Base-by-base conservation (phyloP, 2,113 vertebrate species). In the Tyto alba region DNA sequence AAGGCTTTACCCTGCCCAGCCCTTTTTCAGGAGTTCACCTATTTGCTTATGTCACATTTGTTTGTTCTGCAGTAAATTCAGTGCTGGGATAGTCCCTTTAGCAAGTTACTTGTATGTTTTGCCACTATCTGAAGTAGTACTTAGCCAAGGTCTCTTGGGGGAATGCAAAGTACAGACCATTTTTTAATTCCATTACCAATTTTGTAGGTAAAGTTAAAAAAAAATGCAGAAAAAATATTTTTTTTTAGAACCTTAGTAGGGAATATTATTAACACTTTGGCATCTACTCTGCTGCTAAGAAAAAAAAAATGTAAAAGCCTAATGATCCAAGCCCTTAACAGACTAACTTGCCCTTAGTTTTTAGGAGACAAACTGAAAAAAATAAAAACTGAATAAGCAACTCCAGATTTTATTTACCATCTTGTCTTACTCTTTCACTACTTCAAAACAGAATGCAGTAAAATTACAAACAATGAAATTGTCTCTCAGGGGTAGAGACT, bases 21-120 rank as follows among this genome's bases (percentile, higher is more conserved):
- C 66, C 66, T 62, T 93, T 93, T 89, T 89, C 92, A 93, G 79
- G 73, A 91, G 89, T 76, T 97, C 86, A 73, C 86, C 77, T 97
- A 85, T 96, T 96, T 96, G 85, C 74, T 94, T 95, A 82, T 96
- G 92, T 89, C 93, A 91, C 50, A 9, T 76, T 52, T 97, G 81
- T 97, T 97, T 97, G 92, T 78, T 95, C 88, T 97, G 87, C 94
- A 92, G 89, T 95, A 95, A 97, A 95, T 96, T 93, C 87, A 91
- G 62, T 9, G 18, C 53, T 57, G 87, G 90, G 57, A 81, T 79
- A 96, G 92, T 89, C 45, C 53, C 62, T 91, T 85, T 69, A 93
- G 38, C 69, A 79, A 85, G 53, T 72, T 81, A 81, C 36, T 95
- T 85, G 53, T 62, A 27, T 50, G 53, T 83, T 89, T 68, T 94